These are phyloP conservation scores for Parelbella ahira DNA, from an alignment of 2,888 invertebrate species.

Conservation along the genomic window DNA sequence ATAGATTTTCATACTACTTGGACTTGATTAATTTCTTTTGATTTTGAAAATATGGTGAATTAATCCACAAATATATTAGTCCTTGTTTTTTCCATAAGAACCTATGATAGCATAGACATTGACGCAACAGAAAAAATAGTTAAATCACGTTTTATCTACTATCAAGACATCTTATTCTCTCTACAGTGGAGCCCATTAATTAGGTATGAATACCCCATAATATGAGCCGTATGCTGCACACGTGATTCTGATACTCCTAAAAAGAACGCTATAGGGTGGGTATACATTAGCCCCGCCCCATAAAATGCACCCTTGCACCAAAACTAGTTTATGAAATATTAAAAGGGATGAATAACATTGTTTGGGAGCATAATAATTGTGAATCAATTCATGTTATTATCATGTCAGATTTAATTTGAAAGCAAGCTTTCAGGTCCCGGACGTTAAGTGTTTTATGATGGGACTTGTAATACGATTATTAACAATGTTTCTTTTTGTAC, in stretches of 20 bases:
- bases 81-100: too few species aligned
- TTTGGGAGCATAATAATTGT: constrained; percentile 62
- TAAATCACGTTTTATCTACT: constrained; percentile 32
- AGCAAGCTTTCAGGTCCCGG: constrained; percentile 39
- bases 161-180: constrained; percentile 46
- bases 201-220: constrained; percentile 76
- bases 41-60: too few species aligned
- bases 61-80: too few species aligned
- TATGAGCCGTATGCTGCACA: constrained; percentile 67
- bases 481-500: constrained; percentile 27
- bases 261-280: constrained; percentile 52
- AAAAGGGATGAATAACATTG: constrained; percentile 56
- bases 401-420: constrained; percentile 70
- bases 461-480: constrained; percentile 36
- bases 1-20: too few species aligned
- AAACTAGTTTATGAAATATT: constrained; percentile 70
- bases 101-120: too few species aligned
- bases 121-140: too few species aligned
- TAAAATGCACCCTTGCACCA: constrained; percentile 38
- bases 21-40: too few species aligned
- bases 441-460: constrained; percentile 55
- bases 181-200: constrained; percentile 59
- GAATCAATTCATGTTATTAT: constrained; percentile 72
- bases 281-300: constrained; percentile 55
- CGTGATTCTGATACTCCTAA: constrained; percentile 54